Conservation (phyloP, 2,888 invertebrate genomes). For the Rhamnusium bicolor region DNA sequence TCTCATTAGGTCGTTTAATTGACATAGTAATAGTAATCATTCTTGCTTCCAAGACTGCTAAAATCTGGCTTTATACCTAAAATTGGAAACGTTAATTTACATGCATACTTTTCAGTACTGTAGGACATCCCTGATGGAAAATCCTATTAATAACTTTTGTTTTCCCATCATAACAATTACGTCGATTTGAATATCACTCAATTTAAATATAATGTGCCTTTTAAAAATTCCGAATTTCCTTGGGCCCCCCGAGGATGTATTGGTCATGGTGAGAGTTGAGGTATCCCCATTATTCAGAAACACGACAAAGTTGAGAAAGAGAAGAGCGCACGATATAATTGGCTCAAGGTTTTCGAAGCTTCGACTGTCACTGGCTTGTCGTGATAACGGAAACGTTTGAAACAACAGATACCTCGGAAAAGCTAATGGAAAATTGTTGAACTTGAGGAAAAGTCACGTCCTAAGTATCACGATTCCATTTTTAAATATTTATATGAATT, state of each 20-base stretch:
- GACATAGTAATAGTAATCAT: neutral
- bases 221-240: constrained; percentile 18
- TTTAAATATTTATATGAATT: constrained; percentile 15
- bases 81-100: constrained; percentile 13
- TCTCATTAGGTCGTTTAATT: neutral
- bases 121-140: constrained; percentile 10
- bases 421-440: constrained; percentile 33
- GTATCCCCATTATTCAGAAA: constrained; percentile 24
- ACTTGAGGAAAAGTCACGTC: constrained; percentile 38
- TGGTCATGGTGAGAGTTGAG: constrained; percentile 8
- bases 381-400: constrained; percentile 20
- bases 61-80: neutral
- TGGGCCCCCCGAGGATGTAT: constrained; percentile 8
- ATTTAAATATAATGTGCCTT: constrained; percentile 25
- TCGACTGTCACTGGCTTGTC: constrained; percentile 28
- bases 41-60: neutral
- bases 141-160: constrained; percentile 28
- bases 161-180: constrained; percentile 32
- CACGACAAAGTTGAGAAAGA: constrained; percentile 1
- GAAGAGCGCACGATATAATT: constrained; percentile 1
- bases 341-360: constrained; percentile 17
- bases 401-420: constrained; percentile 23
- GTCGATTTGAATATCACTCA: constrained; percentile 11
- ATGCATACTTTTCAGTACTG: constrained; percentile 14
- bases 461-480: constrained; percentile 19